Percentiles rank a stretch among this genome's conserved stretches.
Evolutionary conservation across 2,113 vertebrate species (phyloP).

Genomic region (Psittacus erithacus): DNA sequence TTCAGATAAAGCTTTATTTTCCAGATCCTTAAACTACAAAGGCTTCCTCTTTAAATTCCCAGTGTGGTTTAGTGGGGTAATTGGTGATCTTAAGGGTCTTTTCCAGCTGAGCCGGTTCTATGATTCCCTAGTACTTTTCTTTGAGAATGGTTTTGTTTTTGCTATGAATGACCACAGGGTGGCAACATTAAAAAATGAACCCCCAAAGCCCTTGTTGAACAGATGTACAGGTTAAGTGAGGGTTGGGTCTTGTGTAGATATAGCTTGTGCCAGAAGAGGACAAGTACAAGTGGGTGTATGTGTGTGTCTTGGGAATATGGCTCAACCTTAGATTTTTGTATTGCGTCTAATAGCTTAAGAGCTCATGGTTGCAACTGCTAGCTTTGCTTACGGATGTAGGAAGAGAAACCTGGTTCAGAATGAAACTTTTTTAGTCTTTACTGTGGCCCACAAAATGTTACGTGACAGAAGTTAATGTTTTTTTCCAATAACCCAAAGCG

Average conservation of each 20-base stretch:
- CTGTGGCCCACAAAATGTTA: neutral
- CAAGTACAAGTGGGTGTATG: accelerated
- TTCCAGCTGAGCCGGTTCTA: neutral
- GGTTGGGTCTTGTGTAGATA: accelerated
- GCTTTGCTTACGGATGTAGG: neutral
- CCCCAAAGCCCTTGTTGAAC: neutral
- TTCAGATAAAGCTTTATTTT: neutral
- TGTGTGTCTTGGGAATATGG: too few species aligned
- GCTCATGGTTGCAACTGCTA: neutral
- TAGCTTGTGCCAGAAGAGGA: neutral
- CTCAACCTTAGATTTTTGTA: neutral
- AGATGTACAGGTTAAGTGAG: accelerated
- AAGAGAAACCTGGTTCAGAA: neutral
- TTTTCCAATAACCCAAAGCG: accelerated
- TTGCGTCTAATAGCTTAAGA: neutral
- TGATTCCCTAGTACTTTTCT: neutral
- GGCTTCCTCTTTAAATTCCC: neutral
- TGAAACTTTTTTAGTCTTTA: neutral
- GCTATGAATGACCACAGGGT: neutral
- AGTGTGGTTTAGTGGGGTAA: neutral
- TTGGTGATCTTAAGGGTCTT: neutral
- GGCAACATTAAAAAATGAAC: constrained; percentile 30
- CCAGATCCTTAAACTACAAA: neutral
- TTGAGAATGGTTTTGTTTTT: neutral
- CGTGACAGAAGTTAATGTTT: neutral